These are phyloP conservation scores for Microtus richardsoni DNA, from an alignment of 2,113 vertebrate genomes.

Conservation along the genomic window DNA sequence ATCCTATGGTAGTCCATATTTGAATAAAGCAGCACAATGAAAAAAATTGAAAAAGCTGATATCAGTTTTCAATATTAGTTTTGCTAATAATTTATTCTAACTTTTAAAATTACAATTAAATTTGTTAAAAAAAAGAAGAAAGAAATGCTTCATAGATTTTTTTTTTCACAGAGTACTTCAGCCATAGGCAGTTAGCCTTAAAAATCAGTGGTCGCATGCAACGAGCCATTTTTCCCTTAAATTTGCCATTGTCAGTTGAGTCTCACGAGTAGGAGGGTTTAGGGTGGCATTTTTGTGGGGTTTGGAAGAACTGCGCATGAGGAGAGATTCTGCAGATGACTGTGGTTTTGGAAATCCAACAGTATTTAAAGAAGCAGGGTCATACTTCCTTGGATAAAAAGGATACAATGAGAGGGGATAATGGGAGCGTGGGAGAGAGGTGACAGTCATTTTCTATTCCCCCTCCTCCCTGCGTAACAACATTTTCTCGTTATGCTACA, in stretches of 20 bases:
- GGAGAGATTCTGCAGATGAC: too few relatives aligned
- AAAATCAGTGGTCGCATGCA: background rate
- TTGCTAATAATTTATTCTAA: background rate
- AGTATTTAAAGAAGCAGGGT: background rate
- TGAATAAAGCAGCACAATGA: background rate
- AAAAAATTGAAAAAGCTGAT: background rate
- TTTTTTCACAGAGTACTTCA: background rate
- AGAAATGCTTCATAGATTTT: background rate
- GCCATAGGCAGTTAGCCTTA: background rate
- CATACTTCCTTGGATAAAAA: too few relatives aligned
- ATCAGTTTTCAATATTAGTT: slow-evolving; percentile 8
- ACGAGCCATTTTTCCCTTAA: background rate
- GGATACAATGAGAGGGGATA: too few relatives aligned
- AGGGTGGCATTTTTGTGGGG: background rate
- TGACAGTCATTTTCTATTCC: background rate
- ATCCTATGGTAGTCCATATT: background rate
- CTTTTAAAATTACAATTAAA: background rate
- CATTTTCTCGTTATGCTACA: too few relatives aligned
- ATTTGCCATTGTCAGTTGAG: background rate
- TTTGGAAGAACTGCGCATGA: background rate
- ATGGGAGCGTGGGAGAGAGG: too few relatives aligned
- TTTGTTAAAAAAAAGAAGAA: background rate
- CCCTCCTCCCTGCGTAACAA: background rate
- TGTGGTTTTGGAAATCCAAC: background rate
- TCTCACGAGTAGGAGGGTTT: background rate